These are phyloP conservation scores for Phlogophora meticulosa DNA, from an alignment of 2,888 invertebrate species.

Conservation along the genomic window DNA sequence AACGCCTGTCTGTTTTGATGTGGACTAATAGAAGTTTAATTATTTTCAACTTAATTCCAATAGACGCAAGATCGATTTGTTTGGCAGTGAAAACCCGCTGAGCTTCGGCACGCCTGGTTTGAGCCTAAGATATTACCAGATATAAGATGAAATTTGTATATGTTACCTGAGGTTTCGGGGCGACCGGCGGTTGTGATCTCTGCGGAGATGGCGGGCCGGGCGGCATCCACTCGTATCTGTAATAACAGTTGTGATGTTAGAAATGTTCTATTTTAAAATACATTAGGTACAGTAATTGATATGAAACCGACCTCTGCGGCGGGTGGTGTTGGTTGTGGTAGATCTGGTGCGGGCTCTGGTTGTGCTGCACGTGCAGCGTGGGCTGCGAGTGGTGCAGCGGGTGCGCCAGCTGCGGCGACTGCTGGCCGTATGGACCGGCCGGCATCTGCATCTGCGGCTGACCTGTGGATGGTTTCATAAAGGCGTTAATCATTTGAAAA, in stretches of 20 bases:
- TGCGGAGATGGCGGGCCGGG: conserved; percentile 89
- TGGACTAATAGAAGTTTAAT: neutral
- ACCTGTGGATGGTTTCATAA: conserved; percentile 27
- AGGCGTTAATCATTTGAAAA: no score
- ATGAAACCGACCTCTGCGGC: conserved; percentile 77
- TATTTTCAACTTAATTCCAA: neutral
- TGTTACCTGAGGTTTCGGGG: conserved; percentile 89
- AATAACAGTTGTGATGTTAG: neutral
- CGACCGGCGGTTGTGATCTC: conserved; percentile 89
- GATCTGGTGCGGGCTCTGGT: conserved; percentile 78
- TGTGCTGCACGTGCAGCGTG: conserved; percentile 62
- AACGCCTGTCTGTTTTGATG: no score
- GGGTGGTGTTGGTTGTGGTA: conserved; percentile 77
- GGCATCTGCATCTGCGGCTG: conserved; percentile 44
- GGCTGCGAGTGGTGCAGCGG: conserved; percentile 53
- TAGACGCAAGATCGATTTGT: no score
- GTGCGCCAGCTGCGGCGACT: conserved; percentile 64
- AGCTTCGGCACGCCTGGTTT: no score
- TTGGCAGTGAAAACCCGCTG: neutral
- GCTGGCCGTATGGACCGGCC: conserved; percentile 16
- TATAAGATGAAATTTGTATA: neutral
- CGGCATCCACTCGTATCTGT: conserved; percentile 87
- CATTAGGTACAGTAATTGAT: no score
- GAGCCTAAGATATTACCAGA: neutral
- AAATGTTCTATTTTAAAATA: neutral